phyloP scores from a whole-genome alignment of 2,113 vertebrate species.

The Actenoides lindsayi region DNA sequence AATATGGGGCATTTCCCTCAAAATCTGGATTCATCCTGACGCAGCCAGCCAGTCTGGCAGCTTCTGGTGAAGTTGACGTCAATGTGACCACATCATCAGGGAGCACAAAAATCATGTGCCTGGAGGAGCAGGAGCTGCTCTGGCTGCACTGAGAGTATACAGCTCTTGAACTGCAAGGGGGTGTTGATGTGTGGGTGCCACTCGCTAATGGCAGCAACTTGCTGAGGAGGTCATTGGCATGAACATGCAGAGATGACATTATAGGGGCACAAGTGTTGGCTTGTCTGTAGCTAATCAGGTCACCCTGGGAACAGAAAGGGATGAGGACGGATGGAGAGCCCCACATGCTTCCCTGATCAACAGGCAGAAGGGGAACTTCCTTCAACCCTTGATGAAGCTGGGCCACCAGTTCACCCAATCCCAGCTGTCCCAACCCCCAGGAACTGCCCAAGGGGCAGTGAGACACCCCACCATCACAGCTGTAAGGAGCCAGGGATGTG shows the following conservation, averaged over 20 bases:
- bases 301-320: background rate
- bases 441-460: background rate
- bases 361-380: background rate
- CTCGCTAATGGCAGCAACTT: accelerated
- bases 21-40: background rate
- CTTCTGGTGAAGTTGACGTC: background rate
- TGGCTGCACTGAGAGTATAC: accelerated
- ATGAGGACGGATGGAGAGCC: background rate
- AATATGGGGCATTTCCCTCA: background rate
- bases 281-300: background rate
- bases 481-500: background rate
- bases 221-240: background rate
- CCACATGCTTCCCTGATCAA: accelerated
- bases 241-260: background rate
- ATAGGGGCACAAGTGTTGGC: background rate
- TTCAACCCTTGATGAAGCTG: background rate
- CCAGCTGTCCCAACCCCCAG: no score
- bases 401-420: background rate
- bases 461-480: background rate
- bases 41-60: background rate
- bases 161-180: background rate
- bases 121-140: background rate
- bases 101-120: background rate
- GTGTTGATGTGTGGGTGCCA: background rate
- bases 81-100: accelerated